Conservation (phyloP, 2,888 invertebrate genomes). For the Rhaphigaster nebulosa region DNA sequence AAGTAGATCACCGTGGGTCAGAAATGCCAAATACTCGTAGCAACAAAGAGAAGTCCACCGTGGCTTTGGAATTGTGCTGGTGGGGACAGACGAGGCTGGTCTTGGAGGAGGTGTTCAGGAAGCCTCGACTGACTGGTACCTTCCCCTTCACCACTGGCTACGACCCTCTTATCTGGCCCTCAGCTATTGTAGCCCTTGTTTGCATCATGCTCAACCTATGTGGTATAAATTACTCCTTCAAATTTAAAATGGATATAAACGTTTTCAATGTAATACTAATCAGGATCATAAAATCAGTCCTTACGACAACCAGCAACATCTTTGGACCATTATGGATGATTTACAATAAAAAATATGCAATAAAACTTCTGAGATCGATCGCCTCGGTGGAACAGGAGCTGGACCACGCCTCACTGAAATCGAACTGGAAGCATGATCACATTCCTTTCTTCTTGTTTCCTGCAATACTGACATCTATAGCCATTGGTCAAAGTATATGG, state of each 20-base stretch:
- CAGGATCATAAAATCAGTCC: not conserved
- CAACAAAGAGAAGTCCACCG: not conserved
- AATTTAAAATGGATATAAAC: not conserved
- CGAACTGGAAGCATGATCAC: not conserved
- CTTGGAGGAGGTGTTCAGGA: not conserved
- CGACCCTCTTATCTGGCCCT: not conserved
- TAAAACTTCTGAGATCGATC: constrained; percentile 1
- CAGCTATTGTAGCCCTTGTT: not conserved
- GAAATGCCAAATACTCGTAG: not conserved
- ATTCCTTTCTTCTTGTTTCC: not conserved
- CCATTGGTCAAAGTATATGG: not conserved
- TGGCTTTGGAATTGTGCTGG: not conserved
- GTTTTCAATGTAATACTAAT: not conserved
- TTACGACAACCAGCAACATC: not conserved
- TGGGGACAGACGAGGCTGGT: not conserved
- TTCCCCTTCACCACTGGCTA: not conserved
- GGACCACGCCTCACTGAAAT: not conserved
- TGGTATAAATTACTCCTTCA: not conserved
- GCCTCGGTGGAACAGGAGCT: not conserved
- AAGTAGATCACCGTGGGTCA: not conserved
- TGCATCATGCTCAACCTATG: not conserved
- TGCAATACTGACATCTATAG: not conserved
- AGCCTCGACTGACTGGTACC: not conserved
- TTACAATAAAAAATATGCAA: not conserved
- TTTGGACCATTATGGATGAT: not conserved